phyloP scores from a whole-genome alignment of 2,797 vertebrate genomes.

The Gallinago solitaria region DNA sequence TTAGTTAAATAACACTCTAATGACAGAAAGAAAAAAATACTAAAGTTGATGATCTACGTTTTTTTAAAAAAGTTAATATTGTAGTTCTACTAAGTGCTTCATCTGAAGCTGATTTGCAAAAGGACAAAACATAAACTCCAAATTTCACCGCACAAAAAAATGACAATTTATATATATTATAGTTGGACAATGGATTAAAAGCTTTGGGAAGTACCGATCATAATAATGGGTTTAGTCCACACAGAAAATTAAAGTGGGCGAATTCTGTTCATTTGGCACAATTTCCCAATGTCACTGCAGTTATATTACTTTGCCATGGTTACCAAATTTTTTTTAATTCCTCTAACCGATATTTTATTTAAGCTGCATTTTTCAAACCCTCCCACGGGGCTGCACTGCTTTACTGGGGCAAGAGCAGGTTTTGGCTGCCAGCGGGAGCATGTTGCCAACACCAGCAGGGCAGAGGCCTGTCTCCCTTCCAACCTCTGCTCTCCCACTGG shows the following conservation, averaged over 20 bases:
- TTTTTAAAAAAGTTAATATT: not conserved
- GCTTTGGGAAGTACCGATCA: not conserved
- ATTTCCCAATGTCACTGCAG: not conserved
- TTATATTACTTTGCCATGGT: not conserved
- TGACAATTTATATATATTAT: not conserved
- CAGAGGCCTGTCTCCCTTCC: not conserved
- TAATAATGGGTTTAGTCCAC: not conserved
- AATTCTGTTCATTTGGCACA: not conserved
- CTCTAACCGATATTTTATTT: not conserved
- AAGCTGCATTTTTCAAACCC: not conserved
- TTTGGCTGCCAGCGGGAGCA: not conserved
- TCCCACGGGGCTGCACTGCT: rapidly evolving
- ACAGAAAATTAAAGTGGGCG: not conserved
- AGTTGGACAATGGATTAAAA: not conserved
- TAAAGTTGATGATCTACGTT: not conserved
- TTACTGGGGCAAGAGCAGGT: rapidly evolving
- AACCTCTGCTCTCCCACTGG: rapidly evolving
- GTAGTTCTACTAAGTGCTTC: not conserved
- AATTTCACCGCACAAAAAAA: not conserved
- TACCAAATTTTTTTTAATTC: not conserved
- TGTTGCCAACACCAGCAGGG: rapidly evolving
- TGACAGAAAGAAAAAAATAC: not conserved
- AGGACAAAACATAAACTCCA: not conserved
- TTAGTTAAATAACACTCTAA: not conserved
- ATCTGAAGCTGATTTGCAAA: not conserved